Conservation (phyloP, 2,113 vertebrate species). For the Phylloscopus trochiloides region DNA sequence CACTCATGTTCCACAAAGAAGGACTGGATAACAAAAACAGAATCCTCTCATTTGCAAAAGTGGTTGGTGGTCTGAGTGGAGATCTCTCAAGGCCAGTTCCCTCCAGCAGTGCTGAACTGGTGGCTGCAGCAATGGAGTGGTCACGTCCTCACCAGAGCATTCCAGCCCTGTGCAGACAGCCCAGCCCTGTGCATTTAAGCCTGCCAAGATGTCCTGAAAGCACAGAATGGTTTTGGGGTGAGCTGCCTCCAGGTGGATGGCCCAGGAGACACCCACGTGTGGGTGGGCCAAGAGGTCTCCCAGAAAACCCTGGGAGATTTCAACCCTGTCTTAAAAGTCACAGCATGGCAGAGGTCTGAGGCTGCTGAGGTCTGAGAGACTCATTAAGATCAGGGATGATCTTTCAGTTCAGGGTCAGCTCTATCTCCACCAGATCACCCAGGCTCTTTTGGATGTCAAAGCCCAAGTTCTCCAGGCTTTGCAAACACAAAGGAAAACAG, state of each 20-base stretch:
- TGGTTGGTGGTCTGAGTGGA: not conserved
- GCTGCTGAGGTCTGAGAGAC: not conserved
- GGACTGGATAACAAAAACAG: not conserved
- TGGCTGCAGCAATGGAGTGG: not conserved
- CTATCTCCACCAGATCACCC: not conserved
- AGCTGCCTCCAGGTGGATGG: not conserved
- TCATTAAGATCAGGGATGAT: not conserved
- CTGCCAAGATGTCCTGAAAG: not conserved
- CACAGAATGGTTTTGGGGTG: rapidly evolving
- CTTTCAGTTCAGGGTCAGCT: not conserved
- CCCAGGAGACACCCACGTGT: rapidly evolving
- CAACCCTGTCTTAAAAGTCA: not conserved
- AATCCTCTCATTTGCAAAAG: not conserved
- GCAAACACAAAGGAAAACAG: not conserved
- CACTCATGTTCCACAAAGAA: not conserved
- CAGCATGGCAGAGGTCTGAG: not conserved
- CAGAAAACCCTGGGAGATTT: not conserved
- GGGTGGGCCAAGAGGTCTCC: not conserved
- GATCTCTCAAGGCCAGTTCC: not conserved
- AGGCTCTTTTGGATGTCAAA: not conserved
- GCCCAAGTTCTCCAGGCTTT: not conserved
- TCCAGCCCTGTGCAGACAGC: not conserved
- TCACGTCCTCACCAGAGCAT: not conserved
- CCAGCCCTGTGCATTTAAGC: not conserved
- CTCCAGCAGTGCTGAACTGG: not conserved